Evolutionary conservation across 2,797 vertebrate genomes (phyloP).

Genomic region (Danio kyathit): DNA sequence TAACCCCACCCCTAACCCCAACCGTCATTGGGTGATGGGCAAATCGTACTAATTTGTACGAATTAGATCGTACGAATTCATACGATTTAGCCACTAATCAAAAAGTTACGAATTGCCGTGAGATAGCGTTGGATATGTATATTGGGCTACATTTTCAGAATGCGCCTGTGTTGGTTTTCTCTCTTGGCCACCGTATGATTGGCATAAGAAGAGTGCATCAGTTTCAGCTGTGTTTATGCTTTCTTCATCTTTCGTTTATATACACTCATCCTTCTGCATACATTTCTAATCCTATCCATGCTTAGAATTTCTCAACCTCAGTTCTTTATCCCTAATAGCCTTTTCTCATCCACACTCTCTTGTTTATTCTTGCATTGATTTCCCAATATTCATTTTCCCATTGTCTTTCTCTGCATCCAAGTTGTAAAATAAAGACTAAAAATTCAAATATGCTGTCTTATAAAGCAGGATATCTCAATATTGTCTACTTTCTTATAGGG

Average conservation of each 20-base stretch:
- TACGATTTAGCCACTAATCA: too few species aligned
- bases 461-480: not conserved
- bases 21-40: too few species aligned
- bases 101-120: too few species aligned
- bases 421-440: not conserved
- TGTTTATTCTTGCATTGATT: not conserved
- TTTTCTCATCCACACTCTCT: not conserved
- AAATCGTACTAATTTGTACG: too few species aligned
- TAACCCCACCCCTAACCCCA: too few species aligned
- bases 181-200: too few species aligned
- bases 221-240: not conserved
- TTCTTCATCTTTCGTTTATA: not conserved
- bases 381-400: not conserved
- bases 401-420: not conserved
- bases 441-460: slow-evolving; percentile 19
- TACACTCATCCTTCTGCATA: not conserved
- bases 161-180: too few species aligned
- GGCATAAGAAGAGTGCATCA: not conserved
- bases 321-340: not conserved
- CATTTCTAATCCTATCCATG: not conserved
- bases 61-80: too few species aligned
- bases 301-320: not conserved
- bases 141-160: too few species aligned
- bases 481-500: too few species aligned
- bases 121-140: too few species aligned